These are phyloP conservation scores for Pseudolycoriella hygida DNA, from an alignment of 2,888 invertebrate species.

Conservation along the genomic window DNA sequence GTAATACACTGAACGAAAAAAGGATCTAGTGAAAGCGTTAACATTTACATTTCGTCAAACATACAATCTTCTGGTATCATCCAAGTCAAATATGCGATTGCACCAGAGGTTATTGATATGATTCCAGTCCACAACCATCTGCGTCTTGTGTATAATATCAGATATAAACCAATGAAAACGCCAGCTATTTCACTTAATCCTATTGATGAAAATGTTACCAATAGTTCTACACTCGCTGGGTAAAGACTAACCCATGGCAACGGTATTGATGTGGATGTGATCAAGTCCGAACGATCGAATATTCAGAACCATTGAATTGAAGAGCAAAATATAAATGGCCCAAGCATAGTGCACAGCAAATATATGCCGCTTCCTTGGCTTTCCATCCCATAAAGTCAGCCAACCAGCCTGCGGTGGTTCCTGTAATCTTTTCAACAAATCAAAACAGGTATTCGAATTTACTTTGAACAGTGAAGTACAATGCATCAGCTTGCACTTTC, in stretches of 20 bases:
- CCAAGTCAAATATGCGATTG: conserved; percentile 22
- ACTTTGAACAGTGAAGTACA: conserved; percentile 7
- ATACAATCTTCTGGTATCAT: conserved; percentile 21
- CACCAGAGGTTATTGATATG: conserved; percentile 19
- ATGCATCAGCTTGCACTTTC: conserved; percentile 16
- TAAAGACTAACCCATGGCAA: conserved; percentile 20
- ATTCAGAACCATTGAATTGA: conserved; percentile 27
- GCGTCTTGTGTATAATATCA: conserved; percentile 22
- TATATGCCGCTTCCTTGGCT: conserved; percentile 18
- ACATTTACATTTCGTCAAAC: conserved; percentile 3
- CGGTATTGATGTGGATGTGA: conserved; percentile 26
- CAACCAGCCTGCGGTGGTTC: conserved; percentile 13
- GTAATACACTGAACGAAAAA: conserved; percentile 14
- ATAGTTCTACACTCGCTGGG: background rate
- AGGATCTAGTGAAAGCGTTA: background rate
- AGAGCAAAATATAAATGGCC: conserved; percentile 22
- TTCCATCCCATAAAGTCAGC: conserved; percentile 25
- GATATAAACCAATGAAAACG: conserved; percentile 22
- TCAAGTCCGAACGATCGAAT: conserved; percentile 26
- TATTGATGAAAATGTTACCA: background rate
- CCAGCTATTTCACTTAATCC: conserved; percentile 21
- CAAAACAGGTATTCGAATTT: too few relatives aligned
- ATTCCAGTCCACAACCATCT: conserved; percentile 25
- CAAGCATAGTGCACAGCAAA: conserved; percentile 22
- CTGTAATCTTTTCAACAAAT: conserved; percentile 6